These are phyloP conservation scores for Tillus elongatus DNA, from an alignment of 2,888 invertebrate species.

Conservation along the genomic window DNA sequence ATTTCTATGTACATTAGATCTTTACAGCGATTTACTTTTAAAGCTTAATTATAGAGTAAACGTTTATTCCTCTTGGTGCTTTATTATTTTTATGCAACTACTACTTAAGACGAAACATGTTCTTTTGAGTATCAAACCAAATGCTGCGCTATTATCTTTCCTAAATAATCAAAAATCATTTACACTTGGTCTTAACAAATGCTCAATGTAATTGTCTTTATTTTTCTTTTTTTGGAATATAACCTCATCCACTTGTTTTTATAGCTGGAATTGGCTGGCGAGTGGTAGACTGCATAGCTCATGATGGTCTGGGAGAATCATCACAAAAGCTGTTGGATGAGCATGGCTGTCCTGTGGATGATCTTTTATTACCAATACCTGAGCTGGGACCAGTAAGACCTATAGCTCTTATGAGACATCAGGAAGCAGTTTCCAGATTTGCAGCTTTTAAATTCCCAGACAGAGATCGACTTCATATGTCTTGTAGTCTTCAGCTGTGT, in stretches of 20 bases:
- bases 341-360: conserved; percentile 66
- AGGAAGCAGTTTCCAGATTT: conserved; percentile 52
- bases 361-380: conserved; percentile 51
- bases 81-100: too few species aligned
- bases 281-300: conserved; percentile 67
- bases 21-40: too few species aligned
- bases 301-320: conserved; percentile 68
- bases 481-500: conserved; percentile 71
- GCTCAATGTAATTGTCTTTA: conserved; percentile 3
- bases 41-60: conserved; percentile 9
- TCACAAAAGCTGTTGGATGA: conserved; percentile 66
- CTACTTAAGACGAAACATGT: too few species aligned
- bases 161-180: too few species aligned
- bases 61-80: too few species aligned
- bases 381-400: conserved; percentile 35
- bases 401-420: conserved; percentile 37
- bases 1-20: too few species aligned
- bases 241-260: not conserved
- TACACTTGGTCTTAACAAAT: too few species aligned
- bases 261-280: conserved; percentile 65
- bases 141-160: too few species aligned
- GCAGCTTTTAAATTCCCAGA: conserved; percentile 79
- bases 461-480: conserved; percentile 63
- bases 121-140: too few species aligned
- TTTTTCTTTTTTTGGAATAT: conserved; percentile 5